These are phyloP conservation scores for Sisyra terminalis DNA, from an alignment of 2,888 invertebrate genomes.

Conservation along the genomic window DNA sequence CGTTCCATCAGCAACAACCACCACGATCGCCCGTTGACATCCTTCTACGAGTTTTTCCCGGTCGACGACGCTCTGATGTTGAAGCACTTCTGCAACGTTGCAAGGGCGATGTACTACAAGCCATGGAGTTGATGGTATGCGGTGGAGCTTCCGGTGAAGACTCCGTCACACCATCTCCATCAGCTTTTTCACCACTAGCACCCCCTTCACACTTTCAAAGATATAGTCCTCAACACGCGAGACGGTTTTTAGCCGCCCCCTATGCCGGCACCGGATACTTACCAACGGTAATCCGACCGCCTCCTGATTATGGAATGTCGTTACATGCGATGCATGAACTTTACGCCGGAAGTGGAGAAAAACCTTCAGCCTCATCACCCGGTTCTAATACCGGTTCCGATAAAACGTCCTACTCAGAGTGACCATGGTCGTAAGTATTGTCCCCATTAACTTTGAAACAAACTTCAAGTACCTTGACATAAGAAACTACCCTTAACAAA, in stretches of 20 bases:
- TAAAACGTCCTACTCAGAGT: slow-evolving; percentile 37
- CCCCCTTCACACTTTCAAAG: slow-evolving; percentile 40
- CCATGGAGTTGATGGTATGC: slow-evolving; percentile 80
- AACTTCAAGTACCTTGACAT: too few relatives aligned
- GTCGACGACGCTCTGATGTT: slow-evolving; percentile 69
- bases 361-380: slow-evolving; percentile 29
- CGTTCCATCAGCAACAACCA: slow-evolving; percentile 19
- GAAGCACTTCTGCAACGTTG: slow-evolving; percentile 70
- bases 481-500: too few relatives aligned
- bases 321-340: slow-evolving; percentile 24
- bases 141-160: slow-evolving; percentile 23
- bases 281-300: slow-evolving; percentile 53
- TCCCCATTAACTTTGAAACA: too few relatives aligned
- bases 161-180: slow-evolving; percentile 23
- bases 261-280: slow-evolving; percentile 71
- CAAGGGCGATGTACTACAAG: slow-evolving; percentile 74
- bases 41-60: slow-evolving; percentile 76
- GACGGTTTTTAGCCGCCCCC: slow-evolving; percentile 66
- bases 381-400: slow-evolving; percentile 34
- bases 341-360: slow-evolving; percentile 20
- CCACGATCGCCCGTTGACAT: slow-evolving; percentile 70
- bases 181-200: slow-evolving; percentile 64
- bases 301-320: slow-evolving; percentile 22
- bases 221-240: slow-evolving; percentile 36
- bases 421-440: slow-evolving; percentile 15